These are phyloP conservation scores for Desmophyllum pertusum DNA, from an alignment of 92 coral and sea anemone species.

Conservation along the genomic window DNA sequence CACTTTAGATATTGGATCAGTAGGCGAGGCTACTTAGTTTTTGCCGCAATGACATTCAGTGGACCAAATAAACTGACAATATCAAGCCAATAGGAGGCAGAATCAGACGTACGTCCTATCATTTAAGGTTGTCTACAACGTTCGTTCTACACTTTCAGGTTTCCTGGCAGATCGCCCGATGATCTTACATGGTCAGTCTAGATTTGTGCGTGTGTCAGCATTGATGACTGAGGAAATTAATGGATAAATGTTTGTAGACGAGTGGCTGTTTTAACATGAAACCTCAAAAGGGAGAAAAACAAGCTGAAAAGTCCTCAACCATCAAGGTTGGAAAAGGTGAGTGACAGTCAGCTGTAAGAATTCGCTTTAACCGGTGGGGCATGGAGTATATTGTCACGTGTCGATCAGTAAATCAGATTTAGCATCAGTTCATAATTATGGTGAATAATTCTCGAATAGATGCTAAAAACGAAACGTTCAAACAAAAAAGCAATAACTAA, in stretches of 20 bases:
- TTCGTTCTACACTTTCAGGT: not conserved
- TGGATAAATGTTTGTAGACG: not conserved
- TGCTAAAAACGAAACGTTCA: not conserved
- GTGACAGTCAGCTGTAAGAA: not conserved
- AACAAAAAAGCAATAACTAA: too few relatives aligned
- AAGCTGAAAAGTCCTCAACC: conserved; percentile 9
- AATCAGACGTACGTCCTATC: not conserved
- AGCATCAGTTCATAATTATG: too few relatives aligned
- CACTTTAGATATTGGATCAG: not conserved
- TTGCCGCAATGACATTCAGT: not conserved
- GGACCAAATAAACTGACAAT: not conserved
- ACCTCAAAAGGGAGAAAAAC: conserved; percentile 25
- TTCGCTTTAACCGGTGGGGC: too few relatives aligned
- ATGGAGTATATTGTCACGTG: too few relatives aligned
- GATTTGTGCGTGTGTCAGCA: not conserved
- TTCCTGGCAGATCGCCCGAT: not conserved
- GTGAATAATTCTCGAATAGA: not conserved
- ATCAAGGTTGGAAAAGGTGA: conserved; percentile 37
- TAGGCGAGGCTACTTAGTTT: not conserved
- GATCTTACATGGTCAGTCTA: not conserved
- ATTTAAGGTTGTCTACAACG: not conserved
- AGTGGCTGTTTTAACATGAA: conserved; percentile 5
- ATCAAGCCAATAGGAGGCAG: not conserved
- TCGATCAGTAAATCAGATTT: too few relatives aligned
- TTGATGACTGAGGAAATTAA: not conserved